Percentiles rank a stretch among this genome's conserved stretches.
These are phyloP conservation scores for Trileptium ribeirensis DNA, from an alignment of 2,888 invertebrate genomes.

Conservation along the genomic window DNA sequence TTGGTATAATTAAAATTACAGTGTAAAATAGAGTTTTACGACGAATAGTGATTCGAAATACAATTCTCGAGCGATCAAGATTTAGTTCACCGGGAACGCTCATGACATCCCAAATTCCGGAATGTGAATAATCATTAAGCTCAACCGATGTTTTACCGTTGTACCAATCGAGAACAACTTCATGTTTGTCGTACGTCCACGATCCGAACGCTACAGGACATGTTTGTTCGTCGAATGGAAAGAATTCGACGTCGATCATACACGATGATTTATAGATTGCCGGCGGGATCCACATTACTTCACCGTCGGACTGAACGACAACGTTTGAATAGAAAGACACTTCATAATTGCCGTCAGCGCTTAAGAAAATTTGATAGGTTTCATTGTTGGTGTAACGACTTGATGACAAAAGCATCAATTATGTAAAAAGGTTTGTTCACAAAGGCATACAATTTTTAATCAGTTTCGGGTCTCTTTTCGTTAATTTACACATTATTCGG, in stretches of 20 bases:
- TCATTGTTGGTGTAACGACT: no score
- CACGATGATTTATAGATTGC: conserved; percentile 99
- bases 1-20: conserved; percentile 95
- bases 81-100: conserved; percentile 71
- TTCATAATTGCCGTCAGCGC: conserved; percentile 99
- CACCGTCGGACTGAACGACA: conserved; percentile 83
- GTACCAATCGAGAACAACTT: conserved; percentile 81
- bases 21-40: conserved; percentile 98
- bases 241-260: conserved; percentile 96
- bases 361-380: conserved; percentile 59
- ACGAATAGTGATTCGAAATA: conserved; percentile 84
- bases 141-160: conserved; percentile 87
- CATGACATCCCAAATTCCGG: conserved; percentile 95
- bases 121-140: conserved; percentile 95
- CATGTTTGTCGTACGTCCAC: conserved; percentile 66
- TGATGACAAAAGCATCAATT: no score
- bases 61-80: conserved; percentile 57
- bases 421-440: no score
- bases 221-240: conserved; percentile 97
- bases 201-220: conserved; percentile 99
- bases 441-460: no score
- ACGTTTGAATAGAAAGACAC: conserved; percentile 97
- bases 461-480: no score
- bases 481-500: no score
- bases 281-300: conserved; percentile 90